Conservation (phyloP, 2,113 vertebrate genomes). For the Leptobrachium leishanense region DNA sequence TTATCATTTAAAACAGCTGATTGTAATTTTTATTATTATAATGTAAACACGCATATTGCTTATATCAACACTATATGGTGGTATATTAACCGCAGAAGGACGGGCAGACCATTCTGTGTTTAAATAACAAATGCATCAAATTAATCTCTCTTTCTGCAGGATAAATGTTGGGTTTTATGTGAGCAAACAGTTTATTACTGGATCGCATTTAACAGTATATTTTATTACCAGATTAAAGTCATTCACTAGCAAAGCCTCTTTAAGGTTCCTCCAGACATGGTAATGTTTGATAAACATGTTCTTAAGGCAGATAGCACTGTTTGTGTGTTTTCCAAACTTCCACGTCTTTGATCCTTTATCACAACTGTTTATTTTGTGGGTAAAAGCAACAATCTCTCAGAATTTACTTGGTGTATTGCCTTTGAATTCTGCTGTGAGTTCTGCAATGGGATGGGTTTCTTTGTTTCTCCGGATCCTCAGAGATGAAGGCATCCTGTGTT, state of each 20-base stretch:
- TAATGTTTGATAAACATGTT: conserved; percentile 38
- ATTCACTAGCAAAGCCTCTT: conserved; percentile 16
- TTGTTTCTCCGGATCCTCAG: too few species aligned
- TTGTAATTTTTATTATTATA: neutral
- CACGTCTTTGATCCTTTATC: conserved; percentile 22
- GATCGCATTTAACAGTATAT: conserved; percentile 5
- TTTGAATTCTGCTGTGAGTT: neutral
- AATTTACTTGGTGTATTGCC: conserved; percentile 11
- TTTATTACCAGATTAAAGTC: conserved; percentile 6
- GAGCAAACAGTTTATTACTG: conserved; percentile 13
- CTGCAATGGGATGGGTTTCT: too few species aligned
- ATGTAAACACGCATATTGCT: neutral
- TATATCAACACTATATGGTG: neutral
- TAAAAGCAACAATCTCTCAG: conserved; percentile 14
- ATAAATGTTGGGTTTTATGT: neutral
- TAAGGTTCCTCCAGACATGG: conserved; percentile 19
- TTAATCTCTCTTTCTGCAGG: neutral
- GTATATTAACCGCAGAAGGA: neutral
- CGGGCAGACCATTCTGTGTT: neutral
- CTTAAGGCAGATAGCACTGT: conserved; percentile 25
- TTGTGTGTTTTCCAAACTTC: conserved; percentile 22
- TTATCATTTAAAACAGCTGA: neutral
- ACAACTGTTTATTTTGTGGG: conserved; percentile 22
- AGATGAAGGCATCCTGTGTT: too few species aligned
- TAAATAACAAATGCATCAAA: neutral